These are phyloP conservation scores for Mus spretus DNA, from an alignment of 2,797 vertebrate genomes.

Conservation along the genomic window DNA sequence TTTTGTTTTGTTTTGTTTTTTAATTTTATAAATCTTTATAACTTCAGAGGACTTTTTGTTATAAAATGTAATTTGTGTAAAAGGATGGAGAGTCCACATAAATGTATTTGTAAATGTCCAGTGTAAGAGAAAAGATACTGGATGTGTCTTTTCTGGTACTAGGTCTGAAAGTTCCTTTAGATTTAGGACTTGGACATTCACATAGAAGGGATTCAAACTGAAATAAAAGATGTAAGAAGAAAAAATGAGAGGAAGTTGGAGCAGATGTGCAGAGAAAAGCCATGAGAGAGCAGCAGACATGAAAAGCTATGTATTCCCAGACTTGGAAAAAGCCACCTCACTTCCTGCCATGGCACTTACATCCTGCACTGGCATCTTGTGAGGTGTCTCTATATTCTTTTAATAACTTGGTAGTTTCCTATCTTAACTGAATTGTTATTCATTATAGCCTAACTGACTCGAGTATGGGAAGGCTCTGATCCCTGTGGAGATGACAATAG, in stretches of 20 bases:
- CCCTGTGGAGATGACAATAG: background rate
- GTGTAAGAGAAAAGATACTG: background rate
- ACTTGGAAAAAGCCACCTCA: background rate
- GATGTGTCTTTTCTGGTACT: background rate
- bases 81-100: background rate
- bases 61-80: background rate
- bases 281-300: background rate
- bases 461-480: background rate
- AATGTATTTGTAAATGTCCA: background rate
- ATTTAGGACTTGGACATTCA: constrained; percentile 1
- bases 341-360: background rate
- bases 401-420: constrained; percentile 41
- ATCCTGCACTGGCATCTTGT: constrained; percentile 11
- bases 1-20: background rate
- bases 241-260: constrained; percentile 21
- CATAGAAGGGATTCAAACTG: background rate
- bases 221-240: background rate
- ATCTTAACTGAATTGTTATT: constrained; percentile 23
- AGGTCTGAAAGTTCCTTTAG: background rate
- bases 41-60: background rate
- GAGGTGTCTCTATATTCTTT: constrained; percentile 16
- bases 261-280: background rate
- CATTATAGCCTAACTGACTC: background rate
- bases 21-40: background rate
- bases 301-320: constrained; percentile 6